These are phyloP conservation scores for Drosophila gunungcola DNA, from an alignment of 1,140 invertebrate species.

Conservation along the genomic window DNA sequence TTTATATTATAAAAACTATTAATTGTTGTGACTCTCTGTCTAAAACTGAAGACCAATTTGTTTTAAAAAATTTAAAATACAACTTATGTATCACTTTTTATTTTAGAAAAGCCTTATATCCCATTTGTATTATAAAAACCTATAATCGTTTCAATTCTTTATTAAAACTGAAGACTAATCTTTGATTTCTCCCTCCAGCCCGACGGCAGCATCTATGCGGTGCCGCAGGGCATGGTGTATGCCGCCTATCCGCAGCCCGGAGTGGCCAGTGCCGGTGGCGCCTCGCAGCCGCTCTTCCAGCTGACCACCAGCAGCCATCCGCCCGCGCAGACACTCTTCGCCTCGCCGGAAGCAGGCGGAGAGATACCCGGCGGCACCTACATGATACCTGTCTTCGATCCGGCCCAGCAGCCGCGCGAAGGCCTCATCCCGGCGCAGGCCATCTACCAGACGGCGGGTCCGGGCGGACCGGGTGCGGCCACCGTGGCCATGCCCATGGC, in stretches of 20 bases:
- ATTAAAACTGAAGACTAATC: background rate
- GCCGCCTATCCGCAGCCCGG: constrained; percentile 76
- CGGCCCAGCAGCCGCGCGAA: constrained; percentile 73
- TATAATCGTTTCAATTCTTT: too few relatives aligned
- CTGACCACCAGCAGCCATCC: constrained; percentile 64
- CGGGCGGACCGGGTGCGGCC: constrained; percentile 59
- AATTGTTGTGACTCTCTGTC: too few relatives aligned
- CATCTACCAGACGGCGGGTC: constrained; percentile 71
- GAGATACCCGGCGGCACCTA: constrained; percentile 78
- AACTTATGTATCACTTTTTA: too few relatives aligned
- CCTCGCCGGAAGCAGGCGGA: constrained; percentile 67
- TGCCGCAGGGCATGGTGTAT: constrained; percentile 84
- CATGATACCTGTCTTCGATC: constrained; percentile 84
- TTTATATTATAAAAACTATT: too few relatives aligned
- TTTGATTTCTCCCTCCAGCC: constrained; percentile 47
- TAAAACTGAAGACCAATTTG: too few relatives aligned
- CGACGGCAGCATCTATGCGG: constrained; percentile 83
- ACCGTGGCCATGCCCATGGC: constrained; percentile 72
- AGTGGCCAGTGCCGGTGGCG: constrained; percentile 53
- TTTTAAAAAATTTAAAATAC: too few relatives aligned
- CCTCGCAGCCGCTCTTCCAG: constrained; percentile 72
- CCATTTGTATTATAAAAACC: too few relatives aligned
- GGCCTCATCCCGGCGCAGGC: constrained; percentile 76
- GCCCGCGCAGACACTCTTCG: constrained; percentile 58
- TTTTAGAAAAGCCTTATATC: too few relatives aligned